Base-by-base conservation (phyloP, 2,888 invertebrate genomes). In the Melanostoma scalare region DNA sequence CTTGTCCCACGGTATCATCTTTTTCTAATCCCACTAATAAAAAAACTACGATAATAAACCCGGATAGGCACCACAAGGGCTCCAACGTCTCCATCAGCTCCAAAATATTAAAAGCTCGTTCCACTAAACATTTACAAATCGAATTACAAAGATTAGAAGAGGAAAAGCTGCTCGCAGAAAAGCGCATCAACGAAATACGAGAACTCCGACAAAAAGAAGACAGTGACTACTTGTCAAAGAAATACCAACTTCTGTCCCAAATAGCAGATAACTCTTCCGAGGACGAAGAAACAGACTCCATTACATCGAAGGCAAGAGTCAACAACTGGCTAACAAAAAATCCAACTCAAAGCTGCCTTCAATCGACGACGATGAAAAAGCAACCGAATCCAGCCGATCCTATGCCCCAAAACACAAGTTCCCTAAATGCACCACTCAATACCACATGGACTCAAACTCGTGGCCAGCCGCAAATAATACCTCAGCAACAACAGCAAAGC, bases 231-330 rank as follows among this genome's bases (percentile, higher is more conserved):
- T n/a, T 38, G 36, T 36, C 55, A 8, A 36, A 35, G 36, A 55
- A 55, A 20, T 36, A 55, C 36, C 36, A 38, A 55, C 55, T 55
- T 55, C 8, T 55, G n/a, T 55, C 55, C 6, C 36, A 55, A 55
- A 55, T 55, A 36, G 55, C 36, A 6, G 55, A 55, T 35, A 35
- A 10, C 10, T 36, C 55, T 6, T 55, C 55, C 1, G 55, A 20
- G 2, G 36, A 35, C 6, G 55, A 53, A n/a, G 52, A 36, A 6
- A 33, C 3, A n/a, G 53, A 6, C 6, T 20, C 36, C 10, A n/a
- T 6, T 36, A 38, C 3, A 6, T 36, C 55, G 5, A 55, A 6
- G 6, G 2, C 20, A 20, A 55, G 20, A 35, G 55, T 36, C 55
- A 55, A 55, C 20, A 20, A 0, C 20, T 20, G 20, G 20, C 20